Conservation (phyloP, 1,140 invertebrate species). For the Apis laboriosa region DNA sequence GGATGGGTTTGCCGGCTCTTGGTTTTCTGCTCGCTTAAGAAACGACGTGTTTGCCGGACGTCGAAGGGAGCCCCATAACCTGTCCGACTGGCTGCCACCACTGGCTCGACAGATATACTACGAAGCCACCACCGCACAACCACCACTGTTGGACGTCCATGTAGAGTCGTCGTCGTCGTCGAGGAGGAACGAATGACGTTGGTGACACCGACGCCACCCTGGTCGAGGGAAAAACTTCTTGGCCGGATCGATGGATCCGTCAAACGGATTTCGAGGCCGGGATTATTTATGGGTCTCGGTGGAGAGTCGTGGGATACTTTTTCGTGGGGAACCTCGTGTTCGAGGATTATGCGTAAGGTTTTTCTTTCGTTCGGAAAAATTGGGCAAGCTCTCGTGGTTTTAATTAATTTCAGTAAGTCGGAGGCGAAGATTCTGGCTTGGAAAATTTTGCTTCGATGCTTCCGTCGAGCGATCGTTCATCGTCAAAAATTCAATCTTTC, state of each 20-base stretch:
- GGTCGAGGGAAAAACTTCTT: constrained; percentile 40
- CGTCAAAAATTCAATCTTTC: too few relatives aligned
- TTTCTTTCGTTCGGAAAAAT: not conserved
- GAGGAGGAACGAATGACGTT: constrained; percentile 1
- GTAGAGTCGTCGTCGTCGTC: not conserved
- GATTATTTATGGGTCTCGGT: constrained; percentile 58
- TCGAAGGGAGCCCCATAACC: constrained; percentile 54
- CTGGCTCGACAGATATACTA: constrained; percentile 36
- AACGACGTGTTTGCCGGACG: constrained; percentile 62
- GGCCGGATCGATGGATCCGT: constrained; percentile 57
- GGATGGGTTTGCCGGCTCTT: constrained; percentile 53
- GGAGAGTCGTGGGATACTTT: not conserved
- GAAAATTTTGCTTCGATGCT: too few relatives aligned
- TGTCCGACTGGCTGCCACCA: constrained; percentile 50
- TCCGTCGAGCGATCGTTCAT: too few relatives aligned
- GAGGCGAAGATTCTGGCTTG: too few relatives aligned
- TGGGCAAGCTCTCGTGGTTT: too few relatives aligned
- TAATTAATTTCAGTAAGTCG: too few relatives aligned
- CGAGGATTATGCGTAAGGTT: not conserved
- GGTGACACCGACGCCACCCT: constrained; percentile 34
- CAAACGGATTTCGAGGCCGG: constrained; percentile 59
- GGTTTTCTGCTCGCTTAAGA: constrained; percentile 55
- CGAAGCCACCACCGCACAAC: constrained; percentile 32
- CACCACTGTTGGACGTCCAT: not conserved
- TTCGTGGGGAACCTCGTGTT: not conserved